Conservation (phyloP, 1,140 invertebrate genomes). For the Euura saliciscinereae region DNA sequence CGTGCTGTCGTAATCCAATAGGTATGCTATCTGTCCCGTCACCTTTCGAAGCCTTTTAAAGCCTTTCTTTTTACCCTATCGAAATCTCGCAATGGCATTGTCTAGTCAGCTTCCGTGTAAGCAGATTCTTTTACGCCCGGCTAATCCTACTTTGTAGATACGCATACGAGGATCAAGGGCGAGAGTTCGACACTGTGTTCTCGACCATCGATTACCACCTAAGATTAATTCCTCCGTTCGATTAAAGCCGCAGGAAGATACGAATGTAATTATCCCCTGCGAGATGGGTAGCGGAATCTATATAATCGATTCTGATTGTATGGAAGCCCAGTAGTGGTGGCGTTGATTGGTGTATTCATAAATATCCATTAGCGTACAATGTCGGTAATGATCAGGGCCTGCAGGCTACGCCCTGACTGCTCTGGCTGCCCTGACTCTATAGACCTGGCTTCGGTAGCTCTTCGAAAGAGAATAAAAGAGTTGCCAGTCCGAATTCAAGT, state of each 20-base stretch:
- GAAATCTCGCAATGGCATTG: constrained; percentile 1
- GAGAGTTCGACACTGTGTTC: no score
- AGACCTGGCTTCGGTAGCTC: constrained; percentile 39
- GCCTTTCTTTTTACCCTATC: not conserved
- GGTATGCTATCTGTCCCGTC: not conserved
- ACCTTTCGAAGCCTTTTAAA: not conserved
- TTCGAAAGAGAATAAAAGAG: constrained; percentile 36
- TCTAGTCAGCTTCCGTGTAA: not conserved
- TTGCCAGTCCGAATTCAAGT: constrained; percentile 28
- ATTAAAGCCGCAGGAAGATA: not conserved
- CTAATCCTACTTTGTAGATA: no score
- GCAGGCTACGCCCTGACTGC: constrained; percentile 51
- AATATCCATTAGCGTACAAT: constrained; percentile 61
- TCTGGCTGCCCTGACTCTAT: constrained; percentile 38
- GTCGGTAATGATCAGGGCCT: constrained; percentile 56
- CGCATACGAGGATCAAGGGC: no score
- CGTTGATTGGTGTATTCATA: constrained; percentile 61
- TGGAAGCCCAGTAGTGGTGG: constrained; percentile 59
- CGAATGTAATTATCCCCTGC: constrained; percentile 13
- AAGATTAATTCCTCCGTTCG: not conserved
- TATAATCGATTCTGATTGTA: constrained; percentile 62
- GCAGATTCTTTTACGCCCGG: not conserved
- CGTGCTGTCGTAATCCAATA: constrained; percentile 4
- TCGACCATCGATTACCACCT: no score
- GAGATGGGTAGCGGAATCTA: constrained; percentile 33